Conservation (phyloP, 2,113 vertebrate genomes). For the Myocastor coypus region DNA sequence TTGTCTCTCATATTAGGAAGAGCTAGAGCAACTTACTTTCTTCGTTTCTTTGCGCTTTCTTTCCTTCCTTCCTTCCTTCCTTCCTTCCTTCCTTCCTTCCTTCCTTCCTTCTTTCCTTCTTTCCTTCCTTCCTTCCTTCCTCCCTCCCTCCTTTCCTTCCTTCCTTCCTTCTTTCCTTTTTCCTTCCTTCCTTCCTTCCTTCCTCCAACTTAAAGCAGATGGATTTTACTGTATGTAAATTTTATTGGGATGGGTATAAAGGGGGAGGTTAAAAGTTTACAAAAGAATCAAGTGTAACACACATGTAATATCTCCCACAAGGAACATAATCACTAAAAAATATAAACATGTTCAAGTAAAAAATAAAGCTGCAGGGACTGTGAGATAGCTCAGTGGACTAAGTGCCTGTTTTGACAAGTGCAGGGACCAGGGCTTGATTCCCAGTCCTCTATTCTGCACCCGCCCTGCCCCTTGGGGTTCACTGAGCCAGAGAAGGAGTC, state of each 20-base stretch:
- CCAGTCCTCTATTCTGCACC: no score
- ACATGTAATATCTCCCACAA: background rate
- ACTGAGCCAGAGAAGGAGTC: no score
- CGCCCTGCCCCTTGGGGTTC: no score
- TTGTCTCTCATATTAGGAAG: slow-evolving; percentile 9
- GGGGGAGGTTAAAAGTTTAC: background rate
- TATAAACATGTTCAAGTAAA: background rate
- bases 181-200: no score
- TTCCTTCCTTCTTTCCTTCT: no score
- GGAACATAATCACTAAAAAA: background rate
- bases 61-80: rapidly evolving
- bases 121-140: no score
- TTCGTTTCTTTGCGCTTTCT: background rate
- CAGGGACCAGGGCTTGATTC: no score
- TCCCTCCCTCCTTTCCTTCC: no score
- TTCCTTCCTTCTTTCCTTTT: no score
- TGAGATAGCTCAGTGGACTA: no score
- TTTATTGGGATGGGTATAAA: background rate
- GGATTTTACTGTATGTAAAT: background rate
- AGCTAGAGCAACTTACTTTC: background rate
- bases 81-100: no score
- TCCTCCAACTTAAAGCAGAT: background rate
- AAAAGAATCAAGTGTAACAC: background rate
- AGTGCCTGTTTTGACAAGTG: no score
- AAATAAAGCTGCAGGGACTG: background rate